Evolutionary conservation across 2,888 invertebrate species (phyloP), one percentile per base, ranked within the genome.

Genomic region (Pheosia tremula): DNA sequence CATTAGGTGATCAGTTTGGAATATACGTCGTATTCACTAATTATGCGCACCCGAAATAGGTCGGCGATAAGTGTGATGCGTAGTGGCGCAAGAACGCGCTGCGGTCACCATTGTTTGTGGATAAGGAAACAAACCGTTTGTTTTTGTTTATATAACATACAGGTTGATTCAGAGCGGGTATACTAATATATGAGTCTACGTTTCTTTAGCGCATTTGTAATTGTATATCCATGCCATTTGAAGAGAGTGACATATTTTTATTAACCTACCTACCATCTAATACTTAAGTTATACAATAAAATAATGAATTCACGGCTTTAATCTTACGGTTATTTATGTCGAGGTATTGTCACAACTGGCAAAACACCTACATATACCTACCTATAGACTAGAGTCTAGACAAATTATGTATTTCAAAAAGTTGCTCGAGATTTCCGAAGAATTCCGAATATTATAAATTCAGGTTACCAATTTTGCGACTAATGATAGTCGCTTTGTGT

Each of bases 21-120:
- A 69, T 67, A 74, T 69, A 71, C 72, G 69, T 68, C 70, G 70
- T 75, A 69, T 71, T 73, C 69, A 78, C 75, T 84, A 83, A 83
- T 84, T 84, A 84, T 84, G 80, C 80, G 78, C 75, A 67, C 71
- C 69, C 74, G 67, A 86, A 84, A 82, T 84, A 78, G 85, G 84
- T 86, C 84, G 68, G 60, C 74, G 84, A 84, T 86, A 84, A 83
- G 79, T 79, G 77, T 77, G 77, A 78, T 77, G 74, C 74, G 69
- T 64, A 65, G 61, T 64, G 50, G 66, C 59, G 60, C 57, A 55
- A 56, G 52, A 60, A 43, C 52, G 59, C 64, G 57, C 57, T 61
- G 57, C 59, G 60, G 59, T 61, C 64, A 65, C 65, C 62, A 66
- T 64, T 72, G 68, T 74, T 68, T 61, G 75, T 68, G 65, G 68